Conservation (phyloP, 2,797 vertebrate genomes). For the Margarornis squamiger region DNA sequence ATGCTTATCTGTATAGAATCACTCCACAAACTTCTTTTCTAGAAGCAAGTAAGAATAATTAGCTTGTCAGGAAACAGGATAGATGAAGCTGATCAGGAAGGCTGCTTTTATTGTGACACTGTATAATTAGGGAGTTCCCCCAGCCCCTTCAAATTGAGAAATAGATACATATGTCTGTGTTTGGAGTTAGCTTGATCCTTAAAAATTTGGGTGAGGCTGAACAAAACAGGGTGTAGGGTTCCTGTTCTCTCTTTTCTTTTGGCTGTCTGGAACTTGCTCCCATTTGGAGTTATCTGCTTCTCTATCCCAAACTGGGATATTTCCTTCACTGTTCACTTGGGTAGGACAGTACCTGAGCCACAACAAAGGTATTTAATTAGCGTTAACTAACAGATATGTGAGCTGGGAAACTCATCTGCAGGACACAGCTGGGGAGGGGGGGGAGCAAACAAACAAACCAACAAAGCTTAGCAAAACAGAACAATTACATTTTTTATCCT, state of each 20-base stretch:
- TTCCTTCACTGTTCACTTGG: neutral
- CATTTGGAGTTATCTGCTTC: neutral
- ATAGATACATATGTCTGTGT: rapidly evolving
- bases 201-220: neutral
- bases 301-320: rapidly evolving
- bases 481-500: neutral
- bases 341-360: neutral
- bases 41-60: neutral
- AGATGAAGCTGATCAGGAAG: neutral
- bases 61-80: neutral
- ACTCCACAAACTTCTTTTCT: neutral
- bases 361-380: neutral
- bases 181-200: neutral
- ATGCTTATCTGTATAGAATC: neutral
- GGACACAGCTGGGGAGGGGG: neutral
- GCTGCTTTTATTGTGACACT: neutral
- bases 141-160: neutral
- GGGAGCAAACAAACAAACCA: neutral
- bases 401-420: neutral
- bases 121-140: neutral
- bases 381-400: neutral
- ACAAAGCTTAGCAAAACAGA: neutral
- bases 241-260: neutral
- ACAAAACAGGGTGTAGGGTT: neutral
- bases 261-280: neutral